These are phyloP conservation scores for Sarotherodon lohbergeri DNA, from an alignment of 2,113 vertebrate species.

Conservation along the genomic window DNA sequence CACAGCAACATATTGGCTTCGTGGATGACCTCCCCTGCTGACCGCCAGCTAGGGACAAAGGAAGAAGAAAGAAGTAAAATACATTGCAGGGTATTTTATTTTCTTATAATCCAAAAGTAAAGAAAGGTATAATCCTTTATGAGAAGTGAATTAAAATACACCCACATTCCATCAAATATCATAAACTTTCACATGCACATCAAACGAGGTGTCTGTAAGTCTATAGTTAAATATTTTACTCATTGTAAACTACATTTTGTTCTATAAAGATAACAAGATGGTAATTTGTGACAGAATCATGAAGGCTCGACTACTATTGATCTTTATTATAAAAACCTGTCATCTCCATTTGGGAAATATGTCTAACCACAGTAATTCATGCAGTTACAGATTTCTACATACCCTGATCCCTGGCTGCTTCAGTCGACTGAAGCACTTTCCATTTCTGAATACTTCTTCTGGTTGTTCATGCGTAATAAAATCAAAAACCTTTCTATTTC, in stretches of 20 bases:
- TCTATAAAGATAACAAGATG: background rate
- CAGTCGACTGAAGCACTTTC: background rate
- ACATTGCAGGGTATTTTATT: background rate
- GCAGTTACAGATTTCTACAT: background rate
- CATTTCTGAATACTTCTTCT: fast-evolving
- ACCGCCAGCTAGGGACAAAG: background rate
- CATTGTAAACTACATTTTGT: background rate
- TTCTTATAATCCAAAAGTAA: background rate
- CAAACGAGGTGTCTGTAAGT: background rate
- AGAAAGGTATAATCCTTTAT: background rate
- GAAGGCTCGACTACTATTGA: fast-evolving
- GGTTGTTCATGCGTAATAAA: fast-evolving
- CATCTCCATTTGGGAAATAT: background rate
- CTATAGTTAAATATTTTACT: background rate
- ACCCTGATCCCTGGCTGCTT: background rate
- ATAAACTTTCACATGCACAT: background rate
- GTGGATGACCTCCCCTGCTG: background rate
- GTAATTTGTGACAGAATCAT: background rate
- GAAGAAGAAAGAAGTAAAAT: background rate
- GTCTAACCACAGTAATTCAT: background rate
- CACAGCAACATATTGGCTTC: background rate
- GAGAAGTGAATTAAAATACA: background rate
- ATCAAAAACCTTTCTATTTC: background rate
- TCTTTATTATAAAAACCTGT: background rate
- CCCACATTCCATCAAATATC: background rate